Evolutionary conservation across 2,888 invertebrate genomes (phyloP), one percentile per base, ranked within the genome.

Genomic region (Gandaritis pyraliata): DNA sequence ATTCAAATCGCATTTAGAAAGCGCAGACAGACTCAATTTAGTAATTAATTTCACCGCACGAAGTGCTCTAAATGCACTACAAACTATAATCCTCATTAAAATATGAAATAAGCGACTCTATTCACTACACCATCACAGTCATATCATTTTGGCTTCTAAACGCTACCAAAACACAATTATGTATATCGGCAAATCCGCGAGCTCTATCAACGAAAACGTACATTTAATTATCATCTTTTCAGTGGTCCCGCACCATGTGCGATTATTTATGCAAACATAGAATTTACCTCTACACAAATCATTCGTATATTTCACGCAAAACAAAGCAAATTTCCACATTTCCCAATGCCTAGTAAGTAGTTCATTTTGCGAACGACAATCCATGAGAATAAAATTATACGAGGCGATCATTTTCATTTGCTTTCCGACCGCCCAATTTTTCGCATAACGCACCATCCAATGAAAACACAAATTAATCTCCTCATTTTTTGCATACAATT

Each of bases 401-500:
- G 80, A 77, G 65, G 77, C 84, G 81, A 86, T 88, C 87, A 88
- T 90, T 89, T 90, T 84, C 86, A 91, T 90, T 92, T 86, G 84
- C 81, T 81, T 79, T 78, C 82, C 71, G 85, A 76, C 70, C 83
- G 82, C 82, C 80, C 92, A 92, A 92, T 92, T 92, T 92, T 87
- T 92, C 92, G 90, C 91, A 89, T 82, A 89, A 86, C 88, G 90
- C 88, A 87, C 87, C 83, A 77, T 80, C 86, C 89, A 85, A 90
- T 90, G 90, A 86, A 90, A 90, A 89, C 80, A 86, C 84, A 90
- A 91, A 90, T 92, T 92, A 92, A 92, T 92, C 91, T 90, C 81
- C 89, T 91, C 88, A 92, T 91, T 91, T 91, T 90, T 92, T 88
- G 86, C 84, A 85, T 86, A 82, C 86, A 89, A 90, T 88, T 91